phyloP scores from a whole-genome alignment of 2,113 vertebrate species.

The Chionis minor region DNA sequence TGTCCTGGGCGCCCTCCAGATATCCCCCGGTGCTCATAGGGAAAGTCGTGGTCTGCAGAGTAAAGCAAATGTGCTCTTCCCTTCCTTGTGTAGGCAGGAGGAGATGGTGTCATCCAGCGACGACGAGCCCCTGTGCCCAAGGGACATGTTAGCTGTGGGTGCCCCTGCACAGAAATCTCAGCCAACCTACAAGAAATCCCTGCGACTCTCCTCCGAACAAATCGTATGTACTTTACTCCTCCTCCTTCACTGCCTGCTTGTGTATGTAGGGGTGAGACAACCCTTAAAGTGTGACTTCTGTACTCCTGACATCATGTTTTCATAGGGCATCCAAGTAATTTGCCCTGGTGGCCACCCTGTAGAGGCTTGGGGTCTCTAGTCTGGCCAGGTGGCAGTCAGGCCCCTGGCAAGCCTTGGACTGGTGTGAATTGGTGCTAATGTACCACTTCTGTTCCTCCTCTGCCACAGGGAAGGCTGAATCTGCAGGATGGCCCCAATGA shows the following conservation, averaged over 20 bases:
- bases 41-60: neutral
- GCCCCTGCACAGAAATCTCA: neutral
- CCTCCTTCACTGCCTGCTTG: neutral
- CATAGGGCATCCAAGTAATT: neutral
- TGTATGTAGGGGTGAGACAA: neutral
- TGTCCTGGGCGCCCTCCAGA: neutral
- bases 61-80: neutral
- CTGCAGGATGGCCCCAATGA: slow-evolving; percentile 89
- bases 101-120: slow-evolving; percentile 73
- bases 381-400: neutral
- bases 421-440: neutral
- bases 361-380: neutral
- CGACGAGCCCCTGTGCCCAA: neutral
- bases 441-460: neutral
- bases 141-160: neutral
- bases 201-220: slow-evolving; percentile 88
- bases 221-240: slow-evolving; percentile 76
- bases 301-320: neutral
- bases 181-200: slow-evolving; percentile 84
- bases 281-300: neutral
- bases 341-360: neutral
- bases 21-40: neutral
- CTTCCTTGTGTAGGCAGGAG: slow-evolving; percentile 45
- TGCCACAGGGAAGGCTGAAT: slow-evolving; percentile 80
- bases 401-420: neutral